phyloP scores from a whole-genome alignment of 2,888 invertebrate species.

The Belgica antarctica region DNA sequence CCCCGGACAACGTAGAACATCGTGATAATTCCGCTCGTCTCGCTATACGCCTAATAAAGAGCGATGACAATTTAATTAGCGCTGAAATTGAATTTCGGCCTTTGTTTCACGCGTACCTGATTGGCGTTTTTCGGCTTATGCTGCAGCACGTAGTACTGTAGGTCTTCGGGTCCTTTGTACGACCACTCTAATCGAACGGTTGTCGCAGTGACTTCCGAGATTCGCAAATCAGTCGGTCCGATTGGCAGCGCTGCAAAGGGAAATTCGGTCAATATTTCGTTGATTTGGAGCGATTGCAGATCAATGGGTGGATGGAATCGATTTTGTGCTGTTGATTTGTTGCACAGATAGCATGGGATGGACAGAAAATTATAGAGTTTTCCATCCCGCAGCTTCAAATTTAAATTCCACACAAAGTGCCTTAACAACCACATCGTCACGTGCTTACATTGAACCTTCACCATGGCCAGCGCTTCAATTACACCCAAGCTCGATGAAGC shows the following conservation, averaged over 20 bases:
- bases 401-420: no score
- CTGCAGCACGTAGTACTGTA: slow-evolving; percentile 95
- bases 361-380: no score
- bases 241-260: slow-evolving; percentile 81
- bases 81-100: slow-evolving; percentile 20
- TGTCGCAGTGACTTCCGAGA: slow-evolving; percentile 90
- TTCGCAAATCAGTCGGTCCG: slow-evolving; percentile 83
- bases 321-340: no score
- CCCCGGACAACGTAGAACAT: slow-evolving; percentile 88
- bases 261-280: no score
- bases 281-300: no score
- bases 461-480: slow-evolving; percentile 81
- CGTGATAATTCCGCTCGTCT: slow-evolving; percentile 89
- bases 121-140: slow-evolving; percentile 94
- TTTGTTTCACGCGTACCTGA: slow-evolving; percentile 55
- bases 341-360: no score
- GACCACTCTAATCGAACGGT: slow-evolving; percentile 86
- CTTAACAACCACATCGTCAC: no score
- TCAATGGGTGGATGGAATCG: no score
- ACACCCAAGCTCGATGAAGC: slow-evolving; percentile 92
- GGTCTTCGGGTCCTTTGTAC: slow-evolving; percentile 81
- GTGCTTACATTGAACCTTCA: slow-evolving; percentile 95
- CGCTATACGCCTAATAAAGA: slow-evolving; percentile 71
- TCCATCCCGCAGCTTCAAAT: no score
- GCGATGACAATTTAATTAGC: slow-evolving; percentile 18